Conservation (phyloP, 2,888 invertebrate genomes). For the Agrochola litura region DNA sequence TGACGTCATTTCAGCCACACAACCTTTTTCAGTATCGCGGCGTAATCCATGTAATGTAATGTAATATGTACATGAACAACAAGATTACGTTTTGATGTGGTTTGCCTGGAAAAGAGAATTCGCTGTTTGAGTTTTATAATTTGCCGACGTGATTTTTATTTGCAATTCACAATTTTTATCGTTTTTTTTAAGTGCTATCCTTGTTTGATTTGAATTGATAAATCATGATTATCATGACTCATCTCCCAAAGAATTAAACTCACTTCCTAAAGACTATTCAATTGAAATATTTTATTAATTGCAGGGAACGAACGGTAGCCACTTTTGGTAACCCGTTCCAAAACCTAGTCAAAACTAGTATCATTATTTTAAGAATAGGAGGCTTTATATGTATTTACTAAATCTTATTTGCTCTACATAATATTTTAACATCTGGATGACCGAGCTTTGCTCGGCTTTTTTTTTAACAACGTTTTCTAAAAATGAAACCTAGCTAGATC, state of each 20-base stretch:
- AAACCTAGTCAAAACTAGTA: background rate
- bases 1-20: slow-evolving; percentile 68
- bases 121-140: background rate
- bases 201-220: background rate
- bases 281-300: background rate
- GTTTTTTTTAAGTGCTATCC: background rate
- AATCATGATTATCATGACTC: background rate
- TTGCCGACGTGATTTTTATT: background rate
- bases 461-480: no score
- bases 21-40: slow-evolving; percentile 63
- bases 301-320: no score
- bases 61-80: slow-evolving; percentile 32
- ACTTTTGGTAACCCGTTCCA: background rate
- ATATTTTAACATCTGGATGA: no score
- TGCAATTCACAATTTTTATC: background rate
- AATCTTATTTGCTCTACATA: no score
- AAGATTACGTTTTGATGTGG: slow-evolving; percentile 53
- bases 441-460: no score
- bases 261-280: background rate
- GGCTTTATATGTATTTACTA: no score
- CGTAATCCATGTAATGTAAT: slow-evolving; percentile 43
- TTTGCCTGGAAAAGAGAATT: slow-evolving; percentile 1
- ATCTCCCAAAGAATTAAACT: background rate
- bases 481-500: no score
- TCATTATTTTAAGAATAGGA: background rate